phyloP scores from a whole-genome alignment of 2,113 vertebrate species.

The Calidris pygmaea region DNA sequence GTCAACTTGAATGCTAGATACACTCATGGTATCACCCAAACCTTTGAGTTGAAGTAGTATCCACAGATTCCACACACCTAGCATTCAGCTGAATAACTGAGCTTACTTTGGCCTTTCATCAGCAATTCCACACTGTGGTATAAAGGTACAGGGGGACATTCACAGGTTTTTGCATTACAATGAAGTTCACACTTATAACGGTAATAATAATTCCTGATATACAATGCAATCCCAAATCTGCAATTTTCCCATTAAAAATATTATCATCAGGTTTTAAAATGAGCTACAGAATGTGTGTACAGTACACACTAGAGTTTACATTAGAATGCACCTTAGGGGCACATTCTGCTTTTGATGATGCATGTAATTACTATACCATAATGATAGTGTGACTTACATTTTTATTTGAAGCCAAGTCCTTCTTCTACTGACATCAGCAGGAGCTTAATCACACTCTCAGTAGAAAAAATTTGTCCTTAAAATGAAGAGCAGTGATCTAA shows the following conservation, averaged over 20 bases:
- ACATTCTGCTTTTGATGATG: constrained; percentile 15
- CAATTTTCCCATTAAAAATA: not conserved
- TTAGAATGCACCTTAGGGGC: not conserved
- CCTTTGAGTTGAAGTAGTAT: not conserved
- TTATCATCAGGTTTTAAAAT: not conserved
- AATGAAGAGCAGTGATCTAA: not conserved
- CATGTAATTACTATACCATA: not conserved
- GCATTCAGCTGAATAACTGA: not conserved
- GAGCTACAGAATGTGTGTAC: not conserved
- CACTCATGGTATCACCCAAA: not conserved
- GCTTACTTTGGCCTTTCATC: not conserved
- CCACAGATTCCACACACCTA: not conserved
- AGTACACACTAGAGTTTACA: not conserved
- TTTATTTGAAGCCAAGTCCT: not conserved
- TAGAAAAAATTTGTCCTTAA: not conserved
- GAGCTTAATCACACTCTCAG: not conserved
- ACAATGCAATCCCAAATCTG: not conserved
- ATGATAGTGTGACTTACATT: not conserved
- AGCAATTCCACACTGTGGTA: not conserved
- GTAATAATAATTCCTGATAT: not conserved
- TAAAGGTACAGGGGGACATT: not conserved
- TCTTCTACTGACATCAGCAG: not conserved
- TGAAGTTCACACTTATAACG: not conserved
- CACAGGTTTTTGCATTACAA: not conserved
- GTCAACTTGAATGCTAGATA: not conserved